Evolutionary conservation across 2,797 vertebrate genomes (phyloP).

Genomic region (Acrossocheilus fasciatus): DNA sequence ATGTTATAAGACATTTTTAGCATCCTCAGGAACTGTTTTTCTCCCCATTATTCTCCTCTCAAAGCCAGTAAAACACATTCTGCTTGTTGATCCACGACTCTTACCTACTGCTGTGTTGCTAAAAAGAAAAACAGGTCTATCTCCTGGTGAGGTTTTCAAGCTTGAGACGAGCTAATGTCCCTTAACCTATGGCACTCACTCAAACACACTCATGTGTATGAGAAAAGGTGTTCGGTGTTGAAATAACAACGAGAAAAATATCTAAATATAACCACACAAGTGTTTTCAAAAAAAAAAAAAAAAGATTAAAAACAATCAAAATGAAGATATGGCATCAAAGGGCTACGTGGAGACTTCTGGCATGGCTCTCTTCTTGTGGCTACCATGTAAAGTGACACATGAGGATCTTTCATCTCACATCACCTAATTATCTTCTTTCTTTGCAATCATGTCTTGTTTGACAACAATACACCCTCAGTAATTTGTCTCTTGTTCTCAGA

Average conservation of each 20-base stretch:
- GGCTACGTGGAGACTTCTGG: not conserved
- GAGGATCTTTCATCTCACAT: constrained; percentile 35
- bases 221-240: not conserved
- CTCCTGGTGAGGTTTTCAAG: constrained; percentile 15
- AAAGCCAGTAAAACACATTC: constrained; percentile 1
- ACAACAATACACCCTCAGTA: constrained; percentile 33
- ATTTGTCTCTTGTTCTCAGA: not conserved
- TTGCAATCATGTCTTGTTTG: constrained; percentile 32
- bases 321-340: constrained; percentile 33
- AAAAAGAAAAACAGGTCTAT: constrained; percentile 26
- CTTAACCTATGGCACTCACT: constrained; percentile 23
- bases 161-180: constrained; percentile 36
- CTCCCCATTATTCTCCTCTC: not conserved
- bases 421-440: constrained; percentile 24
- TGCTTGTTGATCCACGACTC: not conserved
- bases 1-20: not conserved
- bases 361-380: constrained; percentile 16
- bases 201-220: constrained; percentile 12
- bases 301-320: constrained; percentile 19
- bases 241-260: not conserved
- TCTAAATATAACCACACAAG: not conserved
- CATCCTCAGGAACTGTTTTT: not conserved
- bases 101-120: constrained; percentile 22
- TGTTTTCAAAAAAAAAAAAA: not conserved
- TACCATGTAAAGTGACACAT: constrained; percentile 11